Percentiles rank a stretch among this genome's conserved stretches.
Conservation (phyloP, 2,797 vertebrate genomes). For the Graptemys geographica region DNA sequence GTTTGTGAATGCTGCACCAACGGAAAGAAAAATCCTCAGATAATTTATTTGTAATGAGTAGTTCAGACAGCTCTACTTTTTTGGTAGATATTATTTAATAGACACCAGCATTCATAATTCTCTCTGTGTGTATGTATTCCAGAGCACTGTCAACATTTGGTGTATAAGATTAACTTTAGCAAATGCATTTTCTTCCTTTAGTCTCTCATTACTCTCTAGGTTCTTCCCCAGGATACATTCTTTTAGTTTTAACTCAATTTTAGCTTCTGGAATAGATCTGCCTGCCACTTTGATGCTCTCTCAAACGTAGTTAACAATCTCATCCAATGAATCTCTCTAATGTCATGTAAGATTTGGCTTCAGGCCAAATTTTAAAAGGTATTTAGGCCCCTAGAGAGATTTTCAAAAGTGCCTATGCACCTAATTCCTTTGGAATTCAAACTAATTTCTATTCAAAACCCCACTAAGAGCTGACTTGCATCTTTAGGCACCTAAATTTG, state of each 20-base stretch:
- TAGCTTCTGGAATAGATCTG: neutral
- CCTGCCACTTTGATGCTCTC: neutral
- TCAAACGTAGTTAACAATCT: neutral
- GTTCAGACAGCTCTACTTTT: neutral
- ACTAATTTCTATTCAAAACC: neutral
- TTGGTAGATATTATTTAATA: neutral
- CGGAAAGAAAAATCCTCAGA: neutral
- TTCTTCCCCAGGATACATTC: neutral
- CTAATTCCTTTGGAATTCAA: neutral
- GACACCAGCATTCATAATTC: neutral
- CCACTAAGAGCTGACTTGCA: neutral
- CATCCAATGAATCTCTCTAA: neutral
- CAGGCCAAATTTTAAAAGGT: neutral
- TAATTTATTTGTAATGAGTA: neutral
- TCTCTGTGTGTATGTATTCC: neutral
- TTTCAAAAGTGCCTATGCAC: neutral
- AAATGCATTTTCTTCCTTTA: neutral
- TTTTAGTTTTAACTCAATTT: neutral
- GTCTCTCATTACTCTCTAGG: neutral
- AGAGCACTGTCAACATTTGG: neutral
- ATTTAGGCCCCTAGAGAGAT: neutral
- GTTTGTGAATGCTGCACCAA: neutral
- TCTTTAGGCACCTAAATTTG: neutral
- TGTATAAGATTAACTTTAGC: neutral
- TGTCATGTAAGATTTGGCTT: neutral